phyloP scores from a whole-genome alignment of 2,797 vertebrate genomes.

The Crocidura indochinensis region DNA sequence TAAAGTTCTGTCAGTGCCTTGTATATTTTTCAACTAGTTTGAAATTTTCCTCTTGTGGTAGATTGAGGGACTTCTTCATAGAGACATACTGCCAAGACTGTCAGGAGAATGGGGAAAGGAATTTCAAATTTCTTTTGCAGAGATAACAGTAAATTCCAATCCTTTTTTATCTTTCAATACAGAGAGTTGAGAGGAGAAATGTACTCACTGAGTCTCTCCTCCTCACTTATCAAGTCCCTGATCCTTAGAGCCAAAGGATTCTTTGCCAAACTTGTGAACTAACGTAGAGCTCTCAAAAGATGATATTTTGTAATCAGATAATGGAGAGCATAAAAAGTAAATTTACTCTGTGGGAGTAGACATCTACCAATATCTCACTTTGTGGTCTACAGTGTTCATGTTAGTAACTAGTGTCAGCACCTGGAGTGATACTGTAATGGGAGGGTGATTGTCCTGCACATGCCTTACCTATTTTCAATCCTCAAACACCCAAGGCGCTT shows the following conservation, averaged over 20 bases:
- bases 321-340: not conserved
- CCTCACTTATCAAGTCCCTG: not conserved
- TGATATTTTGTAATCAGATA: not conserved
- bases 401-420: not conserved
- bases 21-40: not conserved
- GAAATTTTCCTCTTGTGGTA: not conserved
- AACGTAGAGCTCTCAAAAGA: not conserved
- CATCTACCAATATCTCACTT: not conserved
- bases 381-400: no score
- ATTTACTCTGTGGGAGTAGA: not conserved
- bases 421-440: no score
- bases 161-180: not conserved
- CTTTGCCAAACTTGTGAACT: not conserved
- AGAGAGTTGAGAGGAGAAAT: not conserved
- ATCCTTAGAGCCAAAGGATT: not conserved
- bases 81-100: not conserved
- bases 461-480: no score
- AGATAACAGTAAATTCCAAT: not conserved
- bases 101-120: no score
- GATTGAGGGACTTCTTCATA: not conserved
- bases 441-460: no score
- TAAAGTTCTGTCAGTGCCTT: no score
- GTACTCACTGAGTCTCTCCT: not conserved
- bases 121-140: not conserved
- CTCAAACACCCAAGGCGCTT: no score